phyloP scores from a whole-genome alignment of 2,888 invertebrate species.

The Brachylomia viminalis region DNA sequence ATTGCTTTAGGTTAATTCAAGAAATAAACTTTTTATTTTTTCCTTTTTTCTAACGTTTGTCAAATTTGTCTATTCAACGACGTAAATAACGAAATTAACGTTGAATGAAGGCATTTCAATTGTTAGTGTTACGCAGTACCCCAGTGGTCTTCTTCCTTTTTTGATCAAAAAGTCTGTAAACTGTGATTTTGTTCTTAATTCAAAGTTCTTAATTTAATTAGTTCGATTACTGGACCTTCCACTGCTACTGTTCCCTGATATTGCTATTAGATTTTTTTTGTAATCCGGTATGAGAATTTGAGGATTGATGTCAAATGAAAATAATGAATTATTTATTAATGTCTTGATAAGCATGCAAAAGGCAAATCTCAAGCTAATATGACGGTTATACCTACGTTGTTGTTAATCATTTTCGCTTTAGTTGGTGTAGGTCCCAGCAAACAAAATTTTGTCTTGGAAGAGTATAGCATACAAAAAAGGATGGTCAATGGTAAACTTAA shows the following conservation, averaged over 20 bases:
- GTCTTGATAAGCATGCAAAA: conserved; percentile 41
- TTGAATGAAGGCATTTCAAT: background rate
- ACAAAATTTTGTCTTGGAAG: conserved; percentile 57
- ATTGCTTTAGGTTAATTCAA: no score
- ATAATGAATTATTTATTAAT: no score
- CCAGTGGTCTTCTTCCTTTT: no score
- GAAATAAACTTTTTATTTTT: no score
- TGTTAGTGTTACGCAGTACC: background rate
- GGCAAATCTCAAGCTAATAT: conserved; percentile 22
- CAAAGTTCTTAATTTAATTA: background rate
- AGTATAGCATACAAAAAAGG: conserved; percentile 61
- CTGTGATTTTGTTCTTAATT: background rate
- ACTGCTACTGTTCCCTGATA: conserved; percentile 1
- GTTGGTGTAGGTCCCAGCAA: conserved; percentile 58
- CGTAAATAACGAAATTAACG: background rate
- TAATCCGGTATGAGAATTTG: background rate
- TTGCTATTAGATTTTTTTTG: conserved; percentile 6
- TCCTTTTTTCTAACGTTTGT: no score
- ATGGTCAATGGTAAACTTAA: conserved; percentile 48
- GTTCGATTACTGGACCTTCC: background rate
- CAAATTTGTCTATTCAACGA: background rate
- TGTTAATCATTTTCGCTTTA: conserved; percentile 25
- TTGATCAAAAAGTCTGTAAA: background rate
- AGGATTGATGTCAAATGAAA: background rate
- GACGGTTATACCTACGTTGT: conserved; percentile 26